Evolutionary conservation across 2,888 invertebrate species (phyloP).

Genomic region (Tenthredo amoena): DNA sequence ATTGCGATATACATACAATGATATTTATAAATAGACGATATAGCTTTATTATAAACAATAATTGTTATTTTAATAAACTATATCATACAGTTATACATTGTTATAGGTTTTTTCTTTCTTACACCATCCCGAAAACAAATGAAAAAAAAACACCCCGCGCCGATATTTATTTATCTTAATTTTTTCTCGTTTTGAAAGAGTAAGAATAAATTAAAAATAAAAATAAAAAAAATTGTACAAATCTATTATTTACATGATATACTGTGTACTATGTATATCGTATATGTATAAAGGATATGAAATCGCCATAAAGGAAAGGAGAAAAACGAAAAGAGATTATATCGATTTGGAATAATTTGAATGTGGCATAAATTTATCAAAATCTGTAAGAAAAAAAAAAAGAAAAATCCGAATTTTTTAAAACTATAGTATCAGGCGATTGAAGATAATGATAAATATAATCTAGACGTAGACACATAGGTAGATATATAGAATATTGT

Average conservation of each 20-base stretch:
- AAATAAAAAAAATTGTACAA: neutral
- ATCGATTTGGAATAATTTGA: no score
- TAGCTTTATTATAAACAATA: constrained; percentile 68
- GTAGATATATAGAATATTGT: neutral
- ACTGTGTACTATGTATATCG: neutral
- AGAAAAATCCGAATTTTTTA: no score
- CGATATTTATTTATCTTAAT: neutral
- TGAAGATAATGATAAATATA: neutral
- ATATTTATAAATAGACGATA: constrained; percentile 65
- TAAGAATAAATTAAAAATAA: no score
- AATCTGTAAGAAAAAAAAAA: neutral
- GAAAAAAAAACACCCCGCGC: no score
- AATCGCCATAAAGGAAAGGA: neutral
- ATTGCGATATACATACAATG: no score
- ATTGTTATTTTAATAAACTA: constrained; percentile 55
- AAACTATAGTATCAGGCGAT: neutral
- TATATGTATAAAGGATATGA: neutral
- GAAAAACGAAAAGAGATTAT: neutral
- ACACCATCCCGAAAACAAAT: neutral
- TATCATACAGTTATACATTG: constrained; percentile 8
- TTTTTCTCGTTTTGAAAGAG: neutral
- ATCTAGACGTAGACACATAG: neutral
- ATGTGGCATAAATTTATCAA: no score
- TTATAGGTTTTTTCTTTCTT: neutral
- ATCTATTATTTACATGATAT: neutral